These are phyloP conservation scores for Ctenosaura bakeri DNA, from an alignment of 2,797 vertebrate genomes.

Conservation along the genomic window DNA sequence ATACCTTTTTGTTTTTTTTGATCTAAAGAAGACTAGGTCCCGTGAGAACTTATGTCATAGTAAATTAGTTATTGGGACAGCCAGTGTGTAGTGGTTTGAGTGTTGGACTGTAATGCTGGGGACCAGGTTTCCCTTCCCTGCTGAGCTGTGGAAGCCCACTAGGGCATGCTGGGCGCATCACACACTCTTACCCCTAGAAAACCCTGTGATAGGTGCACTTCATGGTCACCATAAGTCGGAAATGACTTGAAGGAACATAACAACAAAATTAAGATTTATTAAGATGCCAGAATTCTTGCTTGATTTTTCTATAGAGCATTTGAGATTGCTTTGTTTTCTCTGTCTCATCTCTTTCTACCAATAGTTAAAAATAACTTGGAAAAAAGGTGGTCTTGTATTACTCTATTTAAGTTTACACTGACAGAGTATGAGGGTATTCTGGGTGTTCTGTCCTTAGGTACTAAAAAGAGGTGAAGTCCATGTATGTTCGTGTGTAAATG, in stretches of 20 bases:
- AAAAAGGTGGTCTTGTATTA: neutral
- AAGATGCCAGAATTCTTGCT: neutral
- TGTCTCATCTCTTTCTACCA: neutral
- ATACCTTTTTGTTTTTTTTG: neutral
- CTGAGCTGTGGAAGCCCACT: too few relatives aligned
- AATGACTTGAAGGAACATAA: too few relatives aligned
- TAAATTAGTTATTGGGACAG: neutral
- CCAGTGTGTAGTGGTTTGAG: too few relatives aligned
- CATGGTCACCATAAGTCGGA: too few relatives aligned
- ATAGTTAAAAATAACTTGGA: neutral
- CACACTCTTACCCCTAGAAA: too few relatives aligned
- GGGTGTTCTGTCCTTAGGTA: neutral
- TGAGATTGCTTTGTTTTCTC: neutral
- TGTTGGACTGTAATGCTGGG: too few relatives aligned
- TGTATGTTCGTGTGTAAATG: neutral
- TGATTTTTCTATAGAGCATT: neutral
- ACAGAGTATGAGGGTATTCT: neutral
- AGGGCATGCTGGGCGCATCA: too few relatives aligned
- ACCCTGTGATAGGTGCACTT: too few relatives aligned
- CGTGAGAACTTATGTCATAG: neutral
- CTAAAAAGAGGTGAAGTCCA: neutral
- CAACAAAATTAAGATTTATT: neutral
- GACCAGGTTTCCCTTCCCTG: too few relatives aligned
- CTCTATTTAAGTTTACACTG: too few relatives aligned
- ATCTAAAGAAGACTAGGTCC: neutral